Base-by-base conservation (phyloP, 2,797 vertebrate species). In the Peromyscus melanophrys region DNA sequence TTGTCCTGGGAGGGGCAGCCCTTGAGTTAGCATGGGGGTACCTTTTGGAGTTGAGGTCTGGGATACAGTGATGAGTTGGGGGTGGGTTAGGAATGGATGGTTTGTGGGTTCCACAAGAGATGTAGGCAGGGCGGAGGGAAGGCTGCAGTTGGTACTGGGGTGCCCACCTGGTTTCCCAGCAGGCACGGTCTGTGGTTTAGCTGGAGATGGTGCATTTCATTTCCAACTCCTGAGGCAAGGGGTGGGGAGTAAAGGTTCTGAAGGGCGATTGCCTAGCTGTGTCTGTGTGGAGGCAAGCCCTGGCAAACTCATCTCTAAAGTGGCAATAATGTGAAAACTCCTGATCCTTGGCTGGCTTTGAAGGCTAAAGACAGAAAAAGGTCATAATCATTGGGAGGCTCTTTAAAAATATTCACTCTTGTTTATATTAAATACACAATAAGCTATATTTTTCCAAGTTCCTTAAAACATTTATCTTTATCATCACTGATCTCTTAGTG, bases 371-470 rank as follows among this genome's bases (percentile, higher is more conserved):
- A 4, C 1, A 31, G 84, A 65, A n/a, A 61, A 84, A 89, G 73
- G 13, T n/a, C 49, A 40, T 31, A 37, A 14, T 12, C 0, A 27
- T 31, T n/a, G 63, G 52, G 0, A 11, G 85, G 25, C 49, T 59
- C 34, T 95, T 82, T 43, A 7, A 49, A 59, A 69, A 37, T 21
- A 46, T 43, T n/a, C 4, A 0, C 59, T 61, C 19, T 80, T 57
- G 1, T 8, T 37, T 46, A 87, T 12, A 14, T 11, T 31, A 52
- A 91, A 71, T 27, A 0, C 1, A 0, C 0, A 1, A 1, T 10
- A 25, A 37, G 9, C 10, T 40, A 16, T 52, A 23, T 59, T 67
- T 67, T 87, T 52, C 52, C 8, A 29, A 14, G 40, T 34, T 17
- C 69, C 37, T 83, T 6, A 37, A 1, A 19, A 3, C 43, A 8